Evolutionary conservation across 2,888 invertebrate genomes (phyloP).

Genomic region (Invenusta paracnida): DNA sequence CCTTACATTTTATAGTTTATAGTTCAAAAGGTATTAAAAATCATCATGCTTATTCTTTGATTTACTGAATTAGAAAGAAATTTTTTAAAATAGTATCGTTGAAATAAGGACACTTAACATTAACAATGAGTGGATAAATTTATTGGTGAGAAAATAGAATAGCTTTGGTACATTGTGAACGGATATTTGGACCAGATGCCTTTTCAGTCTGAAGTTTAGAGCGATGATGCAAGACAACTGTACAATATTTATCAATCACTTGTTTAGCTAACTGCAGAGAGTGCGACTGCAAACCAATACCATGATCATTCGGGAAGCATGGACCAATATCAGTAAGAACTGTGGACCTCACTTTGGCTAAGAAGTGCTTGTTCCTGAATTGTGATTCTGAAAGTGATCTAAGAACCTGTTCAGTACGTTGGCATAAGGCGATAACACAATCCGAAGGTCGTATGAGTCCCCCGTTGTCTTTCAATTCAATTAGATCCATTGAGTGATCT

Average conservation of each 20-base stretch:
- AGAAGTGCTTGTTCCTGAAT: not conserved
- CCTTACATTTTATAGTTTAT: too few relatives aligned
- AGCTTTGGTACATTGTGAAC: not conserved
- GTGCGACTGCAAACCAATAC: not conserved
- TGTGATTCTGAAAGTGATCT: not conserved
- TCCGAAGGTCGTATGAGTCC: not conserved
- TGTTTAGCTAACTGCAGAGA: not conserved
- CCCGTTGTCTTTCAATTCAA: not conserved
- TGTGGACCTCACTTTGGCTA: not conserved
- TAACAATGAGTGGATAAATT: too few relatives aligned
- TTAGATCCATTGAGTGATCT: not conserved
- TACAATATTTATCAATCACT: not conserved
- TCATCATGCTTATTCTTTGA: too few relatives aligned
- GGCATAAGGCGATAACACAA: not conserved
- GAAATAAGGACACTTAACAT: too few relatives aligned
- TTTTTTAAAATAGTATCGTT: too few relatives aligned
- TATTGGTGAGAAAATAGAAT: not conserved
- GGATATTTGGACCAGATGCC: not conserved
- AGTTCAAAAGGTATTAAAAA: too few relatives aligned
- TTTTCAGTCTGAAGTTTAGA: not conserved
- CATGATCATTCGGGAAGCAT: not conserved
- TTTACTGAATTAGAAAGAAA: too few relatives aligned
- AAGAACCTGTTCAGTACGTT: not conserved
- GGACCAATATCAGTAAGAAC: not conserved
- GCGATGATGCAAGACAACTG: not conserved